Base-by-base conservation (phyloP, 2,113 vertebrate species). In the Spizaetus ornatus region DNA sequence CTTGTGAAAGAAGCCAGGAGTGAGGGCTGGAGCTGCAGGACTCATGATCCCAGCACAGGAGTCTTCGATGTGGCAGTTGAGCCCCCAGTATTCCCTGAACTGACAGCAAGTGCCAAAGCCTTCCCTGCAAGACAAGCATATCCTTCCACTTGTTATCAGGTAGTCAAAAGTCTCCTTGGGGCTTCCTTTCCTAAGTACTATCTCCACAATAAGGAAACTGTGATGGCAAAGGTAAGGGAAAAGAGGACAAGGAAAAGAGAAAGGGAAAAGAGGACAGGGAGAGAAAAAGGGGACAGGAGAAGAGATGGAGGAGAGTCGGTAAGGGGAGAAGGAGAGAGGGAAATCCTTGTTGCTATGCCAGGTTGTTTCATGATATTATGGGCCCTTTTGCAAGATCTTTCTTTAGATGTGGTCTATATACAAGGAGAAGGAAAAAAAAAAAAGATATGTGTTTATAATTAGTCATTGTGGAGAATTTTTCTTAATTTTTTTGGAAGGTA, bases 21-120 rank as follows among this genome's bases (percentile, higher is more conserved):
- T 14, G 55, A 82, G 14, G 3, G 5, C 34, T 38, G 9, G 22
- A 74, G 25, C 19, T 72, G 25, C 32, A 42, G 50, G 7, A 40
- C 29, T 13, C 17, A 5, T 16, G 10, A 65, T 52, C 7, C 21
- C 10, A 12, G 4, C 7, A 19, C 27, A 32, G 26, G 11, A 53
- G 4, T 48, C 17, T 86, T 67, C 38, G 11, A 10, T 43, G 20
- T n/a, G 17, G 10, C 34, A 48, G 19, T 3, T 19, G 29, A 82
- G 18, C 13, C 11, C 67, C 7, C 29, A 34, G 18, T 20, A 20
- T 56, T 71, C 4, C 6, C 21, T 56, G 22, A 80, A 55, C 2
- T 34, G 40, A 3, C 12, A 34, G 32, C 0, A 0, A 50, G 13
- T 34, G 16, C 7, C 40, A 66, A 74, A n/a, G 15, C 3, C 5